A percentile compares a stretch with the other conserved stretches of the same genome.
phyloP scores from a whole-genome alignment of 1,140 invertebrate species.

The Aphelenchoides besseyi region DNA sequence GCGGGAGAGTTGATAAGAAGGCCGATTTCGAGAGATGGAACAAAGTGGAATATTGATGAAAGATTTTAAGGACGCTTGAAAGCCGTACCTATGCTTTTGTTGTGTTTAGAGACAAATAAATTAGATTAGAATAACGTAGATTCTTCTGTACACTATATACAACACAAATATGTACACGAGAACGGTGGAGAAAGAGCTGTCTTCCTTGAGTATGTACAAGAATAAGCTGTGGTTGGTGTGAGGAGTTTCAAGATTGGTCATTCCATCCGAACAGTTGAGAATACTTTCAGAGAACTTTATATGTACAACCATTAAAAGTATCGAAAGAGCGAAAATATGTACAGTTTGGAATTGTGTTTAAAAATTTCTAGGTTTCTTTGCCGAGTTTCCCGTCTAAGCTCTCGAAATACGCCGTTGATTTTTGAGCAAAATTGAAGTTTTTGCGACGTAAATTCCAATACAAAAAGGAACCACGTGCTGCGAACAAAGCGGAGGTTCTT shows the following conservation, averaged over 20 bases:
- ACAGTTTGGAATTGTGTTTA: neutral
- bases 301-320: neutral
- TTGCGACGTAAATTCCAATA: no score
- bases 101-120: neutral
- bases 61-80: neutral
- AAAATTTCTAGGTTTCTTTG: neutral
- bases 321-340: neutral
- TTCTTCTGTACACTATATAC: neutral
- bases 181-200: neutral
- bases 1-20: neutral
- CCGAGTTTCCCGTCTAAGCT: neutral
- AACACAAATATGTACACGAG: neutral
- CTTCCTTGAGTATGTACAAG: neutral
- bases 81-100: neutral
- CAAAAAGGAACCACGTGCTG: neutral
- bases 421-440: no score
- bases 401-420: no score
- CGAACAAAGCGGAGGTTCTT: no score
- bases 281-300: neutral
- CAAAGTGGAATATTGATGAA: neutral
- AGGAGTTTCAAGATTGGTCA: neutral
- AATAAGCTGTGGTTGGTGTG: no score
- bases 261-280: no score
- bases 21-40: constrained; percentile 3
- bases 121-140: neutral